phyloP scores from a whole-genome alignment of 2,113 vertebrate genomes.

The Mionectes macconnelli region DNA sequence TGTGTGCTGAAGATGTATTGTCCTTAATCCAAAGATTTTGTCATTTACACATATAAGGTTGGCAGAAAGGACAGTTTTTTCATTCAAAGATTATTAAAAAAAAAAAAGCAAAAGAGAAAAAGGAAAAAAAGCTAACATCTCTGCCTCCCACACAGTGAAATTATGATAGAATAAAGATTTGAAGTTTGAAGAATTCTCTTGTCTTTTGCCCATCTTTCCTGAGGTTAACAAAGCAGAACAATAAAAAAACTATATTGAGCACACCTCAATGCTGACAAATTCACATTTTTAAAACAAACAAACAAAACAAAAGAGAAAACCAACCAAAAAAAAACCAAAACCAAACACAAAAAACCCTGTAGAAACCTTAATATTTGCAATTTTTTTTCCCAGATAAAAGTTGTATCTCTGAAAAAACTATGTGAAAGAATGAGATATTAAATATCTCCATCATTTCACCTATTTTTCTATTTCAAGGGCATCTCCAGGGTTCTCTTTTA shows the following conservation, averaged over 20 bases:
- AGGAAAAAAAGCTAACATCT: rapidly evolving
- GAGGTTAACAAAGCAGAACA: background rate
- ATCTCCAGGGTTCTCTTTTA: background rate
- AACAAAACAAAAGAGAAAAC: background rate
- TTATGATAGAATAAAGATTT: background rate
- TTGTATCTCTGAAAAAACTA: background rate
- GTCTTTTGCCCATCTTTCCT: background rate
- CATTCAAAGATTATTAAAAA: background rate
- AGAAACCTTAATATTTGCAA: background rate
- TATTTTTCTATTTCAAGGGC: slow-evolving; percentile 8
- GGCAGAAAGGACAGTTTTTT: background rate
- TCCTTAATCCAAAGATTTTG: background rate
- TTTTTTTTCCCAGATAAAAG: background rate
- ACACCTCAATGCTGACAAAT: background rate
- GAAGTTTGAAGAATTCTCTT: background rate
- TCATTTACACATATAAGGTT: background rate
- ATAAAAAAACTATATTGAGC: background rate
- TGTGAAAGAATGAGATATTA: background rate
- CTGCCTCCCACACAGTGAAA: background rate
- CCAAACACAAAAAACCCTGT: background rate
- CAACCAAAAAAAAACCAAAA: background rate
- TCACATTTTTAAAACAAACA: background rate
- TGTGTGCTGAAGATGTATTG: background rate
- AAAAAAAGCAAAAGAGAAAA: too few relatives aligned
- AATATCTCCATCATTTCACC: background rate